Evolutionary conservation across 2,113 vertebrate genomes (phyloP), one percentile per base, ranked within the genome.

Genomic region (Pseudonaja textilis): DNA sequence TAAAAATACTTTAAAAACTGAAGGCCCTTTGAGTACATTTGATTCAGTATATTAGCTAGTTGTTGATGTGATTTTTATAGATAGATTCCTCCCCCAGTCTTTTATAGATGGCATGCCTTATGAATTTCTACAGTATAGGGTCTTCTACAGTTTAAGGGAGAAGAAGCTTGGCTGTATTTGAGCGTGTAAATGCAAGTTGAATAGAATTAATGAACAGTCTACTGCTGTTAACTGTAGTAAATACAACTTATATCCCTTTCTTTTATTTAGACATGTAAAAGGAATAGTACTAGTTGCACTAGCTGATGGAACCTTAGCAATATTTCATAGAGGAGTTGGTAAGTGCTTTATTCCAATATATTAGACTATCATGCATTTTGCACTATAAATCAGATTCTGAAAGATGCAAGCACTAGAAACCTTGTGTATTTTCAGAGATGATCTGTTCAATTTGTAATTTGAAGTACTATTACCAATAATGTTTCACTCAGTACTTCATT

Each of bases 291-390:
- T 99, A 96, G 99, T 99, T 88, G 99, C 99, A 29, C 97, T 99
- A 90, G 98, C 99, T 50, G 99, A 99, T 69, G 99, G 99, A 93
- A 99, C 99, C 0, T 96, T 99, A 20, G 99, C 99, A 1, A 99
- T 99, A 95, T 99, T 99, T 96, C 99, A 99, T 97, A 97, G 99
- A 97, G 99, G 98, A 96, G 97, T 97, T 57, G 99, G 99, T 99
- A 97, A 98, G 98, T 20, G 6, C 91, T 91, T 85, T 52, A 14
- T 8, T 85, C 9, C 20, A n/a, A 61, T 9, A 4, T 39, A 18
- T 88, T n/a, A 39, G 26, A 47, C 29, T 59, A 18, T 54, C 64
- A 85, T 47, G 14, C 64, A 47, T 47, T 85, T 81, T 91, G 26
- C 22, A 59, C 42, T 7, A 54, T 4, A 1, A 14, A 45, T 47